Conservation (phyloP, 64 coral and sea anemone species). For the Porites australiensis region DNA sequence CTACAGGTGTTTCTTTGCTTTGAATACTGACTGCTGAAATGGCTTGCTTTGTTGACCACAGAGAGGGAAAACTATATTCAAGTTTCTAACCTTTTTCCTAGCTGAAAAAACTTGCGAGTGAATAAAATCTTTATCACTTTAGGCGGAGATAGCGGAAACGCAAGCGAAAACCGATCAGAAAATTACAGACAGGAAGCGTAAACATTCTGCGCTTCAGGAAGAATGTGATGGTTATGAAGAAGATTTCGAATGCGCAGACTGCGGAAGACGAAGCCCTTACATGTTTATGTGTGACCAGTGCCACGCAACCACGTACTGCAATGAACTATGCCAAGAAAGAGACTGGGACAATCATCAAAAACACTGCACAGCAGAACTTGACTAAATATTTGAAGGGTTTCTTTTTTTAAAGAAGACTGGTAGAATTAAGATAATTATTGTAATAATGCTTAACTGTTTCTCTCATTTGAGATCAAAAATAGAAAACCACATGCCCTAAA, state of each 20-base stretch:
- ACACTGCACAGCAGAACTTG: neutral
- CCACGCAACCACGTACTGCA: conserved; percentile 5
- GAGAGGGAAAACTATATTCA: no score
- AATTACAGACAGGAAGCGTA: neutral
- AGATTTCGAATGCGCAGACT: conserved; percentile 11
- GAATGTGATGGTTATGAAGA: neutral
- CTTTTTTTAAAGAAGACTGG: neutral
- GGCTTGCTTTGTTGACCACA: no score
- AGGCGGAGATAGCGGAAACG: neutral
- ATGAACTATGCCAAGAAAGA: conserved; percentile 48
- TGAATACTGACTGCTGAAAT: no score
- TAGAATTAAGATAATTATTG: neutral
- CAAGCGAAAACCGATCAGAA: neutral
- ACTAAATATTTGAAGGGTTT: neutral
- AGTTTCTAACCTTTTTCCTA: no score
- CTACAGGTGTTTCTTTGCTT: no score
- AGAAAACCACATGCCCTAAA: neutral
- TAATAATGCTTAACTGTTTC: neutral
- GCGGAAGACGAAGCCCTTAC: neutral
- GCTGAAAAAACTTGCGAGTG: no score
- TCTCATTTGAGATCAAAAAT: no score
- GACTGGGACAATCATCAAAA: conserved; percentile 58
- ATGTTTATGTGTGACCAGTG: conserved; percentile 57
- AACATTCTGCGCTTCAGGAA: neutral
- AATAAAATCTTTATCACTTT: neutral